Conservation (phyloP, 1,140 invertebrate species). For the Oscheius sp. region DNA sequence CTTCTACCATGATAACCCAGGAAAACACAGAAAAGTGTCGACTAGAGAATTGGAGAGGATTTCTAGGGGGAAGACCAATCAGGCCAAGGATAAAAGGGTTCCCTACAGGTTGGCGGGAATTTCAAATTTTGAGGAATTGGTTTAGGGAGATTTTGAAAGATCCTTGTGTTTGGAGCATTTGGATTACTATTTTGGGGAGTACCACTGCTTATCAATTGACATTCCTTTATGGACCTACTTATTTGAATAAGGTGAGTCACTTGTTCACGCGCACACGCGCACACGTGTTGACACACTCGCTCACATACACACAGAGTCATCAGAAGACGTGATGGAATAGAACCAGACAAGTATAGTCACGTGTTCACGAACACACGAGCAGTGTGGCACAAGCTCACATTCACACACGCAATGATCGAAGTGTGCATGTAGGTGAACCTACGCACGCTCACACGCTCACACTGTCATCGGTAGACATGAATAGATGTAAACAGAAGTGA, state of each 20-base stretch:
- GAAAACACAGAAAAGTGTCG: neutral
- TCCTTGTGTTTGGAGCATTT: neutral
- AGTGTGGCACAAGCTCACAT: too few species aligned
- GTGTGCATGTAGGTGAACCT: too few species aligned
- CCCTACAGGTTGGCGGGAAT: neutral
- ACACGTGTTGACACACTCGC: too few species aligned
- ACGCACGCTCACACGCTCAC: too few species aligned
- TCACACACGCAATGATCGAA: too few species aligned
- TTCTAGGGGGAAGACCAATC: neutral
- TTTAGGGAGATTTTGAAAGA: neutral
- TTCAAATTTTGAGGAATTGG: neutral
- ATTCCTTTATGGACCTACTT: neutral
- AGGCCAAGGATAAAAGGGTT: neutral
- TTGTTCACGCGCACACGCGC: too few species aligned
- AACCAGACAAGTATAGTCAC: too few species aligned
- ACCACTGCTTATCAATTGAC: neutral
- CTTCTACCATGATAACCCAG: constrained; percentile 1
- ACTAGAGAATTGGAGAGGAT: neutral
- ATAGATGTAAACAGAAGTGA: too few species aligned
- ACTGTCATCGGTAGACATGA: too few species aligned
- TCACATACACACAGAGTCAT: too few species aligned
- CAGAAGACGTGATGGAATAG: too few species aligned
- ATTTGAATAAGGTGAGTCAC: constrained; percentile 4
- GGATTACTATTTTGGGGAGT: neutral
- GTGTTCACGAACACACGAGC: too few species aligned